Evolutionary conservation across 2,113 vertebrate genomes (phyloP), one percentile per base, ranked within the genome.

Genomic region (Rhinoptilus africanus): DNA sequence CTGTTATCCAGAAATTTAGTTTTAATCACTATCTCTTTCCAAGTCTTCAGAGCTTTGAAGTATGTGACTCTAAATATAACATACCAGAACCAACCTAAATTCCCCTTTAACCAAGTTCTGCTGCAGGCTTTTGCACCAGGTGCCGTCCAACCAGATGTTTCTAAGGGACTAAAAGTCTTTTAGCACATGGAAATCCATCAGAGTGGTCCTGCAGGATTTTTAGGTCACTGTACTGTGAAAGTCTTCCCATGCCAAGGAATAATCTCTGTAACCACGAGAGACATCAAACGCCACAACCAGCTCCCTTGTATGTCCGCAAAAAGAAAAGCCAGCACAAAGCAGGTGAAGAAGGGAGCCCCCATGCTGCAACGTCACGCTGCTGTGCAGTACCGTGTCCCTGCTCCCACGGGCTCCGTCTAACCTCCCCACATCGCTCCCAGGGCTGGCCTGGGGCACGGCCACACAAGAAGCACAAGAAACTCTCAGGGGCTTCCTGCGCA

Each of bases 371-470:
- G 1, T 39, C 48, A 11, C 0, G 1, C 4, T 45, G 47, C 22
- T 57, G 27, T 64, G 69, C 50, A 26, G 24, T 12, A 37, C 24
- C 5, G 1, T 20, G 47, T 63, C n/a, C 71, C 43, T 59, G 54
- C 24, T 85, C 66, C 69, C 24, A 16, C 23, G 41, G 22, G 34
- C 19, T 24, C 30, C 53, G 21, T 39, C 47, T 43, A 32, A 72
- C 37, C 23, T 75, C n/a, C 14, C 47, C 67, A 24, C 67, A 11
- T 72, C 2, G 0, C 22, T 37, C 8, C 28, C 14, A 41, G 63
- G 22, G 43, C 57, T 71, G 60, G 41, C 66, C 62, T 0, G 0
- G 51, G 28, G 27, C 67, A 71, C 0, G 0, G 47, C 50, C 15
- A 6, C 2, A 4, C 66, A 85, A 47, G 57, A 80, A 93, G 51